Evolutionary conservation across 2,888 invertebrate genomes (phyloP).

Genomic region (Hermaeophaga mercurialis): DNA sequence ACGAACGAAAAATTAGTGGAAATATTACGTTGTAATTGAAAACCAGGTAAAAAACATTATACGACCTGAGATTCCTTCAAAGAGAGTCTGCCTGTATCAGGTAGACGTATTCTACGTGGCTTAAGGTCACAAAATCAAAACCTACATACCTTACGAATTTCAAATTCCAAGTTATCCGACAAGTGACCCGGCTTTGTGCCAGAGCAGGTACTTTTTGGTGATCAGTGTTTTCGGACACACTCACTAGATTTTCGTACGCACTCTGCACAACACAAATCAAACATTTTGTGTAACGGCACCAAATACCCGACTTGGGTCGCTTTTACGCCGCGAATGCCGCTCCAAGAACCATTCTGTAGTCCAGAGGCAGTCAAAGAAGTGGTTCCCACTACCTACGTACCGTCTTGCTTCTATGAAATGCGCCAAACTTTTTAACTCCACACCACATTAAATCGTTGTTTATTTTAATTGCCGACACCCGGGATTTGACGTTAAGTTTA

Average conservation of each 20-base stretch:
- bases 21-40: slow-evolving; percentile 32
- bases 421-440: slow-evolving; percentile 26
- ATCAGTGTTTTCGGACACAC: slow-evolving; percentile 32
- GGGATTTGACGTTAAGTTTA: neutral
- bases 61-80: slow-evolving; percentile 32
- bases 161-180: slow-evolving; percentile 39
- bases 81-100: slow-evolving; percentile 38
- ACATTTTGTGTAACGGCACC: slow-evolving; percentile 50
- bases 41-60: slow-evolving; percentile 39
- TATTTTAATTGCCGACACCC: neutral
- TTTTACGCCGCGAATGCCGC: slow-evolving; percentile 25
- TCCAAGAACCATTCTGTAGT: slow-evolving; percentile 21
- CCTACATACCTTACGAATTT: slow-evolving; percentile 38
- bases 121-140: slow-evolving; percentile 42
- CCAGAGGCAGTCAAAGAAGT: slow-evolving; percentile 11
- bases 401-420: slow-evolving; percentile 13
- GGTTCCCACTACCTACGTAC: slow-evolving; percentile 19
- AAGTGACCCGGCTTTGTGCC: slow-evolving; percentile 41
- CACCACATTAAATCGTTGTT: neutral
- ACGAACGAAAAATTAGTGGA: too few relatives aligned
- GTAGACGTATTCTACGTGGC: slow-evolving; percentile 50
- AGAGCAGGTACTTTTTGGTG: slow-evolving; percentile 30
- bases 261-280: slow-evolving; percentile 41
- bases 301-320: slow-evolving; percentile 39
- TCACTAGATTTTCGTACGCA: slow-evolving; percentile 36